phyloP scores from a whole-genome alignment of 1,140 invertebrate genomes.

The Macrobrachium rosenbergii region DNA sequence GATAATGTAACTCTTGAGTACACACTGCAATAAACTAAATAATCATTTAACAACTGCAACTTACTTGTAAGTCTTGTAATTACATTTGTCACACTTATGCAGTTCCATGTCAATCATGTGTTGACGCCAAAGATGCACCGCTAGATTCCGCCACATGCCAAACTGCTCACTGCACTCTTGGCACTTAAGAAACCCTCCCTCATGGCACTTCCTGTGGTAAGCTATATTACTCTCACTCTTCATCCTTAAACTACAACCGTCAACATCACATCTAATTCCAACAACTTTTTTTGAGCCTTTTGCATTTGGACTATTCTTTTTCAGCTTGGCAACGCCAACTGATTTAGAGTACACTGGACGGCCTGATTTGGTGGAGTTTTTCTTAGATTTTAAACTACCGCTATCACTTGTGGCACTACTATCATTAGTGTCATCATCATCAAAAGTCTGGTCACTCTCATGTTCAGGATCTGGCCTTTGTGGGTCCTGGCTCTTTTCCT shows the following conservation, averaged over 20 bases:
- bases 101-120: constrained; percentile 72
- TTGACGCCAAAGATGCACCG: constrained; percentile 71
- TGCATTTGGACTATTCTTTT: constrained; percentile 38
- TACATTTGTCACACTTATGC: constrained; percentile 71
- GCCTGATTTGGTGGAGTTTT: background rate
- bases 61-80: constrained; percentile 69
- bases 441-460: constrained; percentile 31
- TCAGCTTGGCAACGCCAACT: constrained; percentile 9
- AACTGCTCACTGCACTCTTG: constrained; percentile 77
- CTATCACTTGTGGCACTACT: constrained; percentile 12
- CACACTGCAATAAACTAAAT: too few relatives aligned
- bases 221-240: constrained; percentile 72
- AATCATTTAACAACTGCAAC: background rate
- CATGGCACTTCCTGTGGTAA: constrained; percentile 77
- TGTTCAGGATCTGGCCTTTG: background rate
- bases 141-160: constrained; percentile 69
- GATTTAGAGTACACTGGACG: constrained; percentile 8
- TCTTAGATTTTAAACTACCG: background rate
- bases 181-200: constrained; percentile 74
- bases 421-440: constrained; percentile 50
- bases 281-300: constrained; percentile 10
- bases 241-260: constrained; percentile 71
- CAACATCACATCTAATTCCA: constrained; percentile 63
- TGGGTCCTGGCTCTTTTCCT: too few relatives aligned
- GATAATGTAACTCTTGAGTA: too few relatives aligned